Conservation (phyloP, 2,113 vertebrate genomes). For the Todiramphus saurophagus region DNA sequence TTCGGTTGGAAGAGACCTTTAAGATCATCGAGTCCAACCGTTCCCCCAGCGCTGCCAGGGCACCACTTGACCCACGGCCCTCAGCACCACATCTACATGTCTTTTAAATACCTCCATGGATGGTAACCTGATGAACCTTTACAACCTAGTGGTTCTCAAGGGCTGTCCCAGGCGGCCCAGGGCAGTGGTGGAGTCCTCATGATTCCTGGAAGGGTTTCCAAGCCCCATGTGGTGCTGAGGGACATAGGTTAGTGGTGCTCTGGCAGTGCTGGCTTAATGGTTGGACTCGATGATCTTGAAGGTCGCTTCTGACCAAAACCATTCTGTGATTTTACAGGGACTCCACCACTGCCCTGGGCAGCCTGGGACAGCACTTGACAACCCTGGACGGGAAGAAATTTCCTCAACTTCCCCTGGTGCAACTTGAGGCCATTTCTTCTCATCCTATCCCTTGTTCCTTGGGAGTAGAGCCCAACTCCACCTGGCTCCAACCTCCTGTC, state of each 20-base stretch:
- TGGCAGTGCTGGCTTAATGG: neutral
- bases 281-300: neutral
- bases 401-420: neutral
- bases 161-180: neutral
- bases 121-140: neutral
- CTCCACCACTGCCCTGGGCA: neutral
- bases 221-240: neutral
- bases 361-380: neutral
- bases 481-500: neutral
- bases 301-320: neutral
- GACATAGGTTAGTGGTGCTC: neutral
- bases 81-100: neutral
- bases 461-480: neutral
- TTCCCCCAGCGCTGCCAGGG: neutral
- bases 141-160: neutral
- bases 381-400: neutral
- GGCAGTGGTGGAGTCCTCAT: neutral
- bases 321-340: neutral
- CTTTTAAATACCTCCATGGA: neutral
- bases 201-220: neutral
- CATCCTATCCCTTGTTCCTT: neutral
- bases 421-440: neutral
- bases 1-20: neutral
- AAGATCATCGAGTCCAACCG: neutral
- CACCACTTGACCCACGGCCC: neutral